A percentile compares a stretch with the other conserved stretches of the same genome.
Conservation (phyloP, 1,140 invertebrate species). For the Fragariocoptes setiger region DNA sequence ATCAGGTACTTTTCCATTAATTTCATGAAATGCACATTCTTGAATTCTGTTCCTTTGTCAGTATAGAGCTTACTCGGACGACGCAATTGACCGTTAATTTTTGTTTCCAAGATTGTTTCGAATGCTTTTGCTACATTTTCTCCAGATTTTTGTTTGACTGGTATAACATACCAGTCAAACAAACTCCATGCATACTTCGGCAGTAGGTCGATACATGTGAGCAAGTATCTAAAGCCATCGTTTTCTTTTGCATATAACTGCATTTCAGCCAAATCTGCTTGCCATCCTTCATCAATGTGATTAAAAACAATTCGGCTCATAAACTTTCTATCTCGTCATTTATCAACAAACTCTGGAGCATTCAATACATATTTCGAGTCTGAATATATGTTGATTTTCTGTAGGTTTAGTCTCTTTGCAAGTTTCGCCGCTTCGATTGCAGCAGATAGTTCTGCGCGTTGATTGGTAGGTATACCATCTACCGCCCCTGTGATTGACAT, state of each 20-base stretch:
- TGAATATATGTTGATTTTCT: too few species aligned
- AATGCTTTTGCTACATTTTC: constrained; percentile 8
- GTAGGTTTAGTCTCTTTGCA: too few species aligned
- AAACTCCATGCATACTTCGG: constrained; percentile 12
- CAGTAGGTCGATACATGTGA: constrained; percentile 12
- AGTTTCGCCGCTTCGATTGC: too few species aligned
- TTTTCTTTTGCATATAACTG: constrained; percentile 8
- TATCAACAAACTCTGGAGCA: too few species aligned
- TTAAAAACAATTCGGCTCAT: constrained; percentile 5
- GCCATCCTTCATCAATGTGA: constrained; percentile 10
- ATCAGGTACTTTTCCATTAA: constrained; percentile 7
- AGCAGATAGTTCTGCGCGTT: too few species aligned
- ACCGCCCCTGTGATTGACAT: too few species aligned
- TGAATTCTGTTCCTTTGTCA: constrained; percentile 19
- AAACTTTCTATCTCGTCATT: too few species aligned
- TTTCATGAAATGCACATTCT: constrained; percentile 11
- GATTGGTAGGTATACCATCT: too few species aligned
- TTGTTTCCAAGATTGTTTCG: constrained; percentile 9
- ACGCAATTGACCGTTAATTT: too few species aligned
- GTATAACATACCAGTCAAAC: too few species aligned
- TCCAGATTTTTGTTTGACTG: constrained; percentile 10
- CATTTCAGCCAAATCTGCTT: constrained; percentile 12
- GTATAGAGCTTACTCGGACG: constrained; percentile 18
- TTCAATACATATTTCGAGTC: too few species aligned
- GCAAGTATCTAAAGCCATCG: constrained; percentile 10